phyloP scores from a whole-genome alignment of 1,140 invertebrate genomes.

The Solenopsis fugax region DNA sequence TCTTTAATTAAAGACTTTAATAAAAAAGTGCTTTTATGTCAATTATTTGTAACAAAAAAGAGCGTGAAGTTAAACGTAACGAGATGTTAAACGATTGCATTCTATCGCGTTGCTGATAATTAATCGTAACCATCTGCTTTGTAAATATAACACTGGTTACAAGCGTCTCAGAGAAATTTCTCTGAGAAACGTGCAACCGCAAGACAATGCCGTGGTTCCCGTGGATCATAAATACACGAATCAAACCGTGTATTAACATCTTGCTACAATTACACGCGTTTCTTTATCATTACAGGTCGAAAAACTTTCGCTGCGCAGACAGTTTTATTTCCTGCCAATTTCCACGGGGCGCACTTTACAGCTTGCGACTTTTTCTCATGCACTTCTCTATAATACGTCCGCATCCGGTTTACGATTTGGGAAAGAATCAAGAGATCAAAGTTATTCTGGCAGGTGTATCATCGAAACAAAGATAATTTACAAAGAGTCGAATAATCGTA shows the following conservation, averaged over 20 bases:
- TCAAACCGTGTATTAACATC: slow-evolving; percentile 51
- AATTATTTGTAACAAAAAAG: neutral
- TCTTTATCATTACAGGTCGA: slow-evolving; percentile 47
- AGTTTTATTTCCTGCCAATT: slow-evolving; percentile 43
- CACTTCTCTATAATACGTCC: neutral
- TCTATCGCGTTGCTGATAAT: slow-evolving; percentile 13
- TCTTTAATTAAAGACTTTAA: neutral
- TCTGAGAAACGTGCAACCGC: slow-evolving; percentile 42
- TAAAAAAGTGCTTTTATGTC: neutral
- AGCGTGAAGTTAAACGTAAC: neutral
- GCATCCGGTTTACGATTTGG: slow-evolving; percentile 9
- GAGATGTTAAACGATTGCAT: neutral
- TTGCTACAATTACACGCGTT: slow-evolving; percentile 25
- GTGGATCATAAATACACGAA: slow-evolving; percentile 45
- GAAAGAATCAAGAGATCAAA: neutral
- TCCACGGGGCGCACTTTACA: neutral
- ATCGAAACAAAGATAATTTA: slow-evolving; percentile 25
- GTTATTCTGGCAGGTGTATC: neutral
- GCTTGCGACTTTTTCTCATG: slow-evolving; percentile 33
- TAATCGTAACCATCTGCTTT: slow-evolving; percentile 42
- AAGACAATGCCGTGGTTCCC: slow-evolving; percentile 48
- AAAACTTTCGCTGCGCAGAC: slow-evolving; percentile 46
- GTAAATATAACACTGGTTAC: slow-evolving; percentile 43
- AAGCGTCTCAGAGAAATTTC: slow-evolving; percentile 48
- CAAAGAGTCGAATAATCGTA: neutral